These are phyloP conservation scores for Phenganax stokvisi DNA, from an alignment of 92 coral and sea anemone genomes.

Conservation along the genomic window DNA sequence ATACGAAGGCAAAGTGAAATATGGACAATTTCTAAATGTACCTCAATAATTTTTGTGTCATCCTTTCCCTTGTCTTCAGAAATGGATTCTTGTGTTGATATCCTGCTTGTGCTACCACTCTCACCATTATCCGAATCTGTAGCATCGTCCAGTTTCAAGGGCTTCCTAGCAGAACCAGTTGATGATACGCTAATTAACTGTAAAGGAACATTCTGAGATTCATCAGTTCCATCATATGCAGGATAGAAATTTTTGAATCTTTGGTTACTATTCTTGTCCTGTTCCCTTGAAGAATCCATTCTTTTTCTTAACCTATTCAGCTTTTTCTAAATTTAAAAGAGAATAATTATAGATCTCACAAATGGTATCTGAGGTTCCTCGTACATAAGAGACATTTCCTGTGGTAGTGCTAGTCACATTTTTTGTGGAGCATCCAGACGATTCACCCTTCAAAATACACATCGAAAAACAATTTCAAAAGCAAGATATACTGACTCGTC, in stretches of 20 bases:
- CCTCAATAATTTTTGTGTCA: neutral
- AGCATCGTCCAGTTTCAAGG: conserved; percentile 7
- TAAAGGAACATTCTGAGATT: conserved; percentile 11
- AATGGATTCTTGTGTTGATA: neutral
- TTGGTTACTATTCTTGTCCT: conserved; percentile 10
- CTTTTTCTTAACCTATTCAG: neutral
- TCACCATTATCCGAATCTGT: neutral
- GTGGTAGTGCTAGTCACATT: too few relatives aligned
- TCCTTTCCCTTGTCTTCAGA: neutral
- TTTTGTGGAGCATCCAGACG: too few relatives aligned
- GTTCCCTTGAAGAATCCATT: neutral
- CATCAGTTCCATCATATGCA: conserved; percentile 13
- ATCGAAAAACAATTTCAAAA: too few relatives aligned
- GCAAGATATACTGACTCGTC: too few relatives aligned
- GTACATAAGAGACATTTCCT: too few relatives aligned
- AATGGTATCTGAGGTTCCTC: too few relatives aligned
- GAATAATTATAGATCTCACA: neutral
- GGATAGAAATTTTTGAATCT: neutral
- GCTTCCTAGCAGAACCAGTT: conserved; percentile 14
- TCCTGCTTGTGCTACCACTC: neutral
- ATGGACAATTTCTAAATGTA: neutral
- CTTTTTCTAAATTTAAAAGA: conserved; percentile 6
- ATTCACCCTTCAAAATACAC: too few relatives aligned
- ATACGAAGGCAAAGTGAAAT: too few relatives aligned
- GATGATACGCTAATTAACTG: conserved; percentile 10